Evolutionary conservation across 2,888 invertebrate genomes (phyloP), one percentile per base, ranked within the genome.

Genomic region (Empis livida): DNA sequence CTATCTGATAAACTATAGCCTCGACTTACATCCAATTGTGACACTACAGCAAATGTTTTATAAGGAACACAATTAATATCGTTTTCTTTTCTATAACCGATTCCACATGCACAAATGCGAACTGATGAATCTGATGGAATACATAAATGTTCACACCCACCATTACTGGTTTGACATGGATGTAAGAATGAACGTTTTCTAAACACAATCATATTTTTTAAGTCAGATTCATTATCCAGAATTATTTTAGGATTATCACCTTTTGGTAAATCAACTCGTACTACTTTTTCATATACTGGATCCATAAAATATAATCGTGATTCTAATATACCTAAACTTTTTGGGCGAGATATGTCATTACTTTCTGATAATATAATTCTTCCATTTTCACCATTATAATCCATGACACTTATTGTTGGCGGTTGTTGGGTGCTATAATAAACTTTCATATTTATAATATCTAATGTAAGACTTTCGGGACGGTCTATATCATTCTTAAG

Each of bases 101-200:
- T 79, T 30, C 92, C 87, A 61, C 99, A 99, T 4, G 84, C 80
- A 62, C 99, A 99, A 0, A 79, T 78, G 38, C 86, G 72, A 0
- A 83, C 78, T 1, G 82, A 80, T 1, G 78, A 78, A n/a, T 82
- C 80, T 9, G 80, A 76, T 0, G 96, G 95, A 16, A 99, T 77
- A 65, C 99, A 99, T 31, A 99, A 77, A 57, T 99, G 97, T 52
- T 86, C 86, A 67, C 99, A 99, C 2, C 86, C 90, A 1, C 96
- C 97, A 59, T 96, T 95, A 55, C 78, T 82, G 30, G 73, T 75
- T 40, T 84, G 72, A 63, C 95, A 94, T 0, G 92, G 91, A 68
- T 95, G 94, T 41, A 80, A 76, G 59, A 78, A 78, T 52, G 82
- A 78, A 31, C 91, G 77, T 67, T 93, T 93, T 57, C 87, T 85